A percentile compares a stretch with the other conserved stretches of the same genome.
Conservation (phyloP, 2,797 vertebrate genomes). For the Emydoidea blandingii region DNA sequence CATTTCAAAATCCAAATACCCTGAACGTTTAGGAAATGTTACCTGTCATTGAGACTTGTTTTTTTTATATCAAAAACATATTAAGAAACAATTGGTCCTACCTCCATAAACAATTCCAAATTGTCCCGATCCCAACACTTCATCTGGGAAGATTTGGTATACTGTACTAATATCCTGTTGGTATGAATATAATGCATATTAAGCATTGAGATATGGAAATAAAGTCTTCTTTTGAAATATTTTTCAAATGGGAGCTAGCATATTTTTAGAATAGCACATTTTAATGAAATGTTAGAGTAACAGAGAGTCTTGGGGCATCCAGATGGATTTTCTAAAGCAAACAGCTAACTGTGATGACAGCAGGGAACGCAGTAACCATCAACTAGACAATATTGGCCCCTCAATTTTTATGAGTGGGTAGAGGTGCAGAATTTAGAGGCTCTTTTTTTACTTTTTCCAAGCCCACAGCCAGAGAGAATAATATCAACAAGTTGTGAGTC, state of each 20-base stretch:
- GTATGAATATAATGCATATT: slow-evolving; percentile 48
- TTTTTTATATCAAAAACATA: not conserved
- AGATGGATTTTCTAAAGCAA: not conserved
- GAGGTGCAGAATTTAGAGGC: not conserved
- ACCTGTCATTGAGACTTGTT: not conserved
- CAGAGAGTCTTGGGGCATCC: not conserved
- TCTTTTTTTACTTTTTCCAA: not conserved
- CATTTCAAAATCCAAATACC: not conserved
- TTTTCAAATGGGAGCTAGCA: slow-evolving; percentile 11
- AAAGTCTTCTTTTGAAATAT: not conserved
- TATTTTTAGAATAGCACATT: not conserved
- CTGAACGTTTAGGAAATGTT: not conserved
- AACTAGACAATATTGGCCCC: not conserved
- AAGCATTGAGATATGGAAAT: slow-evolving; percentile 9
- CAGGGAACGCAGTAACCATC: not conserved
- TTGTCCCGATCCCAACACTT: slow-evolving; percentile 96
- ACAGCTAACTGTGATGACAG: not conserved
- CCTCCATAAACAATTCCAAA: slow-evolving; percentile 99
- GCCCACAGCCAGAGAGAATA: not conserved
- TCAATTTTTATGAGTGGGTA: not conserved
- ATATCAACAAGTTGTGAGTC: not conserved
- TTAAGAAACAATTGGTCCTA: slow-evolving; percentile 69
- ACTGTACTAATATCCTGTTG: slow-evolving; percentile 95
- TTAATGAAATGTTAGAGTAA: slow-evolving; percentile 21
- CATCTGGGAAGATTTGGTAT: slow-evolving; percentile 98